Conservation (phyloP, 2,797 vertebrate genomes). For the Aulostomus chinensis region DNA sequence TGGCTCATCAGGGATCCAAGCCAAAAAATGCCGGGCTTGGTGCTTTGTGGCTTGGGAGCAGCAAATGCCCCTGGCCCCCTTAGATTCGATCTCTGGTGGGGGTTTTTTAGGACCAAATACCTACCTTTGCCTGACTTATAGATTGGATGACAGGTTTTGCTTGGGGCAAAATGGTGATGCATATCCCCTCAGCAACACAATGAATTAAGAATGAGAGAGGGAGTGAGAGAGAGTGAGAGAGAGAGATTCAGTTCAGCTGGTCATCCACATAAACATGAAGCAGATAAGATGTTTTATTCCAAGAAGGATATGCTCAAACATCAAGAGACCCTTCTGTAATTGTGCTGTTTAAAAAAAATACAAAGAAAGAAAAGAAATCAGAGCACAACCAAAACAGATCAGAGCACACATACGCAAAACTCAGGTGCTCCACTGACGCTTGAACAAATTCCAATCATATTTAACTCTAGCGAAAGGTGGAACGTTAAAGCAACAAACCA, state of each 20-base stretch:
- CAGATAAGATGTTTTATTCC: conserved; percentile 36
- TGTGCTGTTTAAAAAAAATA: too few relatives aligned
- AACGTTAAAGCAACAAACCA: conserved; percentile 23
- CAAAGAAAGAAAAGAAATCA: conserved; percentile 3
- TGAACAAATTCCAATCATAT: not conserved
- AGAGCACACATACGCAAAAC: conserved; percentile 5
- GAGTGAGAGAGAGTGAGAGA: conserved; percentile 15
- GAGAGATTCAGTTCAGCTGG: conserved; percentile 14
- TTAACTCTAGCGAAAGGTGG: not conserved
- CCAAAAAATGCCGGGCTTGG: conserved; percentile 10
- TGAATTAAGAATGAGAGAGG: conserved; percentile 30
- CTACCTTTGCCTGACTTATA: conserved; percentile 19
- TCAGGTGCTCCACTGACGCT: not conserved
- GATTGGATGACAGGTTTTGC: conserved; percentile 16
- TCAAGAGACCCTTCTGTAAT: conserved; percentile 9
- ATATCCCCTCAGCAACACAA: conserved; percentile 23
- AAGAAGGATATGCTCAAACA: conserved; percentile 26
- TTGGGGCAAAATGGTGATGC: conserved; percentile 35
- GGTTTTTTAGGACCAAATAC: conserved; percentile 7
- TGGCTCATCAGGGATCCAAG: conserved; percentile 5
- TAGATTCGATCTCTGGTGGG: conserved; percentile 11
- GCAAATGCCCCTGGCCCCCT: conserved; percentile 28
- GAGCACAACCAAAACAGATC: conserved; percentile 1
- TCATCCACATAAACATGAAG: conserved; percentile 33
- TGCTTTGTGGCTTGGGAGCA: too few relatives aligned